Evolutionary conservation across 2,888 invertebrate genomes (phyloP).

Genomic region (Caenorhabditis wallacei): DNA sequence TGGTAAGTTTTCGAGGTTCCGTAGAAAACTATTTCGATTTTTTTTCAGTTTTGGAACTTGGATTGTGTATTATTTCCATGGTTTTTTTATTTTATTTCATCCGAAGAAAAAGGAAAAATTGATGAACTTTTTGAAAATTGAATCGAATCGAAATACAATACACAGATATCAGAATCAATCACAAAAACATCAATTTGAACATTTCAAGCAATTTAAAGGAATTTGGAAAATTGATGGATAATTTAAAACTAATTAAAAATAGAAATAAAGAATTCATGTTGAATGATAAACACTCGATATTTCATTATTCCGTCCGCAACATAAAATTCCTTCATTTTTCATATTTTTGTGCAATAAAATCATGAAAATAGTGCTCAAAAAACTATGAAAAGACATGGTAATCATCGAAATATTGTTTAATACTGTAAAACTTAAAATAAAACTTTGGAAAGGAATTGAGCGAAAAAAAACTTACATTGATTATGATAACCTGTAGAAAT

Average conservation of each 20-base stretch:
- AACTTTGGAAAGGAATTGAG: too few relatives aligned
- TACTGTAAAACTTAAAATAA: slow-evolving; percentile 10
- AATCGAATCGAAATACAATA: background rate
- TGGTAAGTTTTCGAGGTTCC: slow-evolving; percentile 5
- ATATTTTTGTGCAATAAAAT: slow-evolving; percentile 34
- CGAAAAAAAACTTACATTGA: slow-evolving; percentile 50
- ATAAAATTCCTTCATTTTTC: slow-evolving; percentile 27
- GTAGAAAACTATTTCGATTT: background rate
- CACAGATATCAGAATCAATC: background rate
- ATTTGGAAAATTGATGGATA: slow-evolving; percentile 26
- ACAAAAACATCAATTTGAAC: slow-evolving; percentile 17
- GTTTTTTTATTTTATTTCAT: slow-evolving; percentile 52
- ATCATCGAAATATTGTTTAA: slow-evolving; percentile 36
- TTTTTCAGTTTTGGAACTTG: slow-evolving; percentile 53
- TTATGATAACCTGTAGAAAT: slow-evolving; percentile 36
- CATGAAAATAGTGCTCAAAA: slow-evolving; percentile 30
- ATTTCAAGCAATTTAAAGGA: slow-evolving; percentile 41
- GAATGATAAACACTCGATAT: slow-evolving; percentile 23
- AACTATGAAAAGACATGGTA: slow-evolving; percentile 32
- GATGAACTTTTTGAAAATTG: slow-evolving; percentile 31
- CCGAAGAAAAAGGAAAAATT: slow-evolving; percentile 42
- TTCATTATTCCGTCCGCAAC: slow-evolving; percentile 6
- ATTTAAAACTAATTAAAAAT: background rate
- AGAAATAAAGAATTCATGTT: slow-evolving; percentile 8
- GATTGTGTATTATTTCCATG: slow-evolving; percentile 51